Evolutionary conservation across 2,797 vertebrate genomes (phyloP).

Genomic region (Cuniculus paca): DNA sequence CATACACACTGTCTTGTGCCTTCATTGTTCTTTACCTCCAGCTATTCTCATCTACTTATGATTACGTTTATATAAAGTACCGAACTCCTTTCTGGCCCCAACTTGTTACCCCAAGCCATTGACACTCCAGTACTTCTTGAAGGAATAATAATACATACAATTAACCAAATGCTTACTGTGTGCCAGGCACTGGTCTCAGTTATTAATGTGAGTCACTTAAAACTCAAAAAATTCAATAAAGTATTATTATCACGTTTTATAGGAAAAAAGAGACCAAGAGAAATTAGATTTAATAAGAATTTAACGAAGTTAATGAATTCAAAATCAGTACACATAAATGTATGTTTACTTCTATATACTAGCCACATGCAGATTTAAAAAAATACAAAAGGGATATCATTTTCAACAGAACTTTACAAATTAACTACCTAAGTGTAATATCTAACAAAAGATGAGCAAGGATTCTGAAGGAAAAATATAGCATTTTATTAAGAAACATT

Average conservation of each 20-base stretch:
- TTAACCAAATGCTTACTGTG: neutral
- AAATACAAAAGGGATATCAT: neutral
- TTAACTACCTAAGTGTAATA: neutral
- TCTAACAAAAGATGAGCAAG: neutral
- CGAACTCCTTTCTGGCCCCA: neutral
- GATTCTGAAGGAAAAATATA: neutral
- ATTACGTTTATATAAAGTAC: neutral
- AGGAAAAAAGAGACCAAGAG: neutral
- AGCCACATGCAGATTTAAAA: neutral
- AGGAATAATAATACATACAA: neutral
- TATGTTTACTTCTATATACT: neutral
- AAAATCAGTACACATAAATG: neutral
- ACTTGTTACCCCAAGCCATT: neutral
- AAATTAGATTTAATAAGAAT: slow-evolving; percentile 1
- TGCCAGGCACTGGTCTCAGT: neutral
- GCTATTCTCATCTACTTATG: neutral
- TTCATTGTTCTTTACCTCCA: neutral
- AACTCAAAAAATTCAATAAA: neutral
- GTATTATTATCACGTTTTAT: neutral
- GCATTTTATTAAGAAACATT: neutral
- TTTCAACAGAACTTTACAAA: neutral
- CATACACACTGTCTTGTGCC: neutral
- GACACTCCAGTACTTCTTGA: neutral
- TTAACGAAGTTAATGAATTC: neutral
- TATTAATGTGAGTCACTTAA: neutral